Conservation (phyloP, 2,113 vertebrate genomes). For the Platichthys flesus region DNA sequence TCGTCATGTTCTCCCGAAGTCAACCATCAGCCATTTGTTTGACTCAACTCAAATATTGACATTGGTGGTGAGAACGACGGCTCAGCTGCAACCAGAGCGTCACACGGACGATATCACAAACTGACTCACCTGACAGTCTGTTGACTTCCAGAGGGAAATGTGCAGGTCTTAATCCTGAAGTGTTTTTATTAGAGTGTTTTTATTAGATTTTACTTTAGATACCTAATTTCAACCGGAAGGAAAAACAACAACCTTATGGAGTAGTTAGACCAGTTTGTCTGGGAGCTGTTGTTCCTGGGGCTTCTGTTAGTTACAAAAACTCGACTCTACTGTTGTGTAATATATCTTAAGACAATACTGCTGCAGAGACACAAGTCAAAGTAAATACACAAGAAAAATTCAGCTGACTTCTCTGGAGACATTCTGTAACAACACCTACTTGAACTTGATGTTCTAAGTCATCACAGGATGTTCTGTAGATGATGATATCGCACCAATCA, state of each 20-base stretch:
- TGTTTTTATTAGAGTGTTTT: too few species aligned
- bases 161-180: background rate
- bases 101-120: background rate
- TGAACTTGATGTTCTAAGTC: too few species aligned
- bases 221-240: background rate
- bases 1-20: conserved; percentile 17
- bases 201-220: background rate
- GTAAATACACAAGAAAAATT: background rate
- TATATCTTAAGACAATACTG: background rate
- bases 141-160: background rate
- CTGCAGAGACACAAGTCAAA: background rate
- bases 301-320: background rate
- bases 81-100: background rate
- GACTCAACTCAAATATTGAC: conserved; percentile 80
- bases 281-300: background rate
- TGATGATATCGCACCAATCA: too few species aligned
- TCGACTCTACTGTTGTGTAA: background rate
- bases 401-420: too few species aligned
- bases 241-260: background rate
- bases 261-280: conserved; percentile 15
- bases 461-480: too few species aligned
- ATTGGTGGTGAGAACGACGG: conserved; percentile 56
- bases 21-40: conserved; percentile 49
- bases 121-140: background rate
- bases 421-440: too few species aligned